These are phyloP conservation scores for Eupithecia pulchellata DNA, from an alignment of 2,888 invertebrate genomes.

Conservation along the genomic window DNA sequence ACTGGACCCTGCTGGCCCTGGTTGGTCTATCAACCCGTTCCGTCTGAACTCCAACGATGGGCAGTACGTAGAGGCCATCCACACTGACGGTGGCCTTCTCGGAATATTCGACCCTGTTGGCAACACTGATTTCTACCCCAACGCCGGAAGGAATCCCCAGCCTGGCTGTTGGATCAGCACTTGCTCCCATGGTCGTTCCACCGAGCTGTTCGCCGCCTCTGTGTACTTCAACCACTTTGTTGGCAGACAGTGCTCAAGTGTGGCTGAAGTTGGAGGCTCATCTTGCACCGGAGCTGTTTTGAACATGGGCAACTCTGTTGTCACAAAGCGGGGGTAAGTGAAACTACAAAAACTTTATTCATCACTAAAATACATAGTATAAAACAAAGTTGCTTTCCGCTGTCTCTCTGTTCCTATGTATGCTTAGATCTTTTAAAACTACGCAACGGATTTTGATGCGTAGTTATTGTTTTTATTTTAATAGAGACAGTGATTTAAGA, in stretches of 20 bases:
- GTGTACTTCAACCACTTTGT: conserved; percentile 59
- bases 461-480: too few relatives aligned
- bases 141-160: conserved; percentile 65
- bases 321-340: conserved; percentile 59
- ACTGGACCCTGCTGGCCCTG: conserved; percentile 68
- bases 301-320: conserved; percentile 61
- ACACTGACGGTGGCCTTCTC: conserved; percentile 68
- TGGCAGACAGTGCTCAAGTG: conserved; percentile 56
- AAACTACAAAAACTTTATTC: not conserved
- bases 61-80: conserved; percentile 70
- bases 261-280: conserved; percentile 50
- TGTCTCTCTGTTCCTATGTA: too few relatives aligned
- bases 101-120: conserved; percentile 63
- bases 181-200: conserved; percentile 66
- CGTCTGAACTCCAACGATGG: conserved; percentile 61
- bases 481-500: too few relatives aligned
- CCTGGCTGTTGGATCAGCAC: conserved; percentile 64
- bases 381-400: too few relatives aligned
- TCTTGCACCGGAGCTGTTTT: conserved; percentile 53
- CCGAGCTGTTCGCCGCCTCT: conserved; percentile 61
- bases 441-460: too few relatives aligned
- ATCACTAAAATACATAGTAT: too few relatives aligned
- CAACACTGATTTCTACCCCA: conserved; percentile 68
- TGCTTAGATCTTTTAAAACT: too few relatives aligned
- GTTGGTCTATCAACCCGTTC: conserved; percentile 45